phyloP scores from a whole-genome alignment of 1,140 invertebrate species.

The Cryptotermes secundus region DNA sequence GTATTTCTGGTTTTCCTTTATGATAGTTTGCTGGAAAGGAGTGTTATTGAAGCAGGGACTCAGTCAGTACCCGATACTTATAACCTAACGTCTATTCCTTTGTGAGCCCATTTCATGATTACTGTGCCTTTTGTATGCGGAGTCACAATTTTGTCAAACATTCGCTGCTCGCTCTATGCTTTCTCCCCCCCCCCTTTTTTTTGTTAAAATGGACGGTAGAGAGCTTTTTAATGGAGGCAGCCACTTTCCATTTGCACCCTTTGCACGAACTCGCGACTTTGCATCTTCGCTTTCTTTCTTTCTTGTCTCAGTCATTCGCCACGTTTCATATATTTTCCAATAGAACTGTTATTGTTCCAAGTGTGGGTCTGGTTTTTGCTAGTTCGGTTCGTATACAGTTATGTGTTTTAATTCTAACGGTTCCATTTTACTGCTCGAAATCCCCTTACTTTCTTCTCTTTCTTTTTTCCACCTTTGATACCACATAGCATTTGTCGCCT shows the following conservation, averaged over 20 bases:
- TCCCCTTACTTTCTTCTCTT: neutral
- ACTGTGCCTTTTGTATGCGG: conserved; percentile 1
- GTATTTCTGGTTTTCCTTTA: too few species aligned
- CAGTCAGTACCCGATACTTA: neutral
- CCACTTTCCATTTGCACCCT: neutral
- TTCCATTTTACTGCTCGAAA: neutral
- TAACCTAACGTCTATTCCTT: neutral
- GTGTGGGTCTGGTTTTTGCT: neutral
- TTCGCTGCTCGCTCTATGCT: neutral
- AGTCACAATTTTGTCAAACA: neutral
- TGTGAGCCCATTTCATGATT: neutral
- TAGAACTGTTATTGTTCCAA: neutral
- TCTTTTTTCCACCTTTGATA: too few species aligned
- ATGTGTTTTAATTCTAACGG: neutral
- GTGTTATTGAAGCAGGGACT: neutral
- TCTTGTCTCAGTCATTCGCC: neutral
- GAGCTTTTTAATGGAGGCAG: neutral
- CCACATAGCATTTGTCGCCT: too few species aligned
- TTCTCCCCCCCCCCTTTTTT: too few species aligned
- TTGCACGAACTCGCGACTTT: neutral
- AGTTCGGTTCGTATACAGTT: neutral
- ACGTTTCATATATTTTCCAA: neutral
- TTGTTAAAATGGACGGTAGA: neutral
- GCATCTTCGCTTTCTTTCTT: neutral
- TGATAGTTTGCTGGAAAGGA: neutral